phyloP scores from a whole-genome alignment of 2,113 vertebrate species.

The Oreocharis arfaki region DNA sequence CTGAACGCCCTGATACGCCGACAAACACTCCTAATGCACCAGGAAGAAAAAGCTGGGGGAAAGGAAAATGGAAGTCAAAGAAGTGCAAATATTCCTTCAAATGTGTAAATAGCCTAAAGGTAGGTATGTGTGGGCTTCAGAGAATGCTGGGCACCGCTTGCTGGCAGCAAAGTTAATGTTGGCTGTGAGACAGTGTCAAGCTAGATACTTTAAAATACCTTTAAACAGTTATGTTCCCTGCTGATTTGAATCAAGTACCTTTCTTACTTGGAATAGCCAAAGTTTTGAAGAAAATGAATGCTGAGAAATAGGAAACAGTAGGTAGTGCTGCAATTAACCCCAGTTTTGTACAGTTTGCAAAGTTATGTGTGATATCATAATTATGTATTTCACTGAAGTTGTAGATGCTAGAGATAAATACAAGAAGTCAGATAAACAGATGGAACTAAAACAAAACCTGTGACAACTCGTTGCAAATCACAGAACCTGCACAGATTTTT shows the following conservation, averaged over 20 bases:
- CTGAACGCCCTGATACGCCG: slow-evolving; percentile 92
- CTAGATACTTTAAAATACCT: background rate
- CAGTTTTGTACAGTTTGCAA: background rate
- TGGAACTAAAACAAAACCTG: background rate
- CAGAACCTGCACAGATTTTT: background rate
- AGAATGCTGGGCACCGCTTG: background rate
- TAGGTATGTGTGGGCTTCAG: slow-evolving; percentile 49
- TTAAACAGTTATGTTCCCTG: background rate
- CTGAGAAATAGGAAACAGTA: background rate
- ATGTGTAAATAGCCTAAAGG: slow-evolving; percentile 96
- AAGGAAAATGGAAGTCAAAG: slow-evolving; percentile 99
- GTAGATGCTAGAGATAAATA: background rate
- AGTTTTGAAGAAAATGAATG: background rate
- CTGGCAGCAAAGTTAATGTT: background rate
- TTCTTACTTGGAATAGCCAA: background rate
- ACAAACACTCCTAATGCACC: slow-evolving; percentile 96
- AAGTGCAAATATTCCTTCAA: slow-evolving; percentile 99
- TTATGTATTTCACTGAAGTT: background rate
- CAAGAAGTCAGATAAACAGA: background rate
- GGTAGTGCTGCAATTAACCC: background rate
- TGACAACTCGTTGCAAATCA: background rate
- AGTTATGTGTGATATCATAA: background rate
- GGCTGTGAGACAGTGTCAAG: background rate
- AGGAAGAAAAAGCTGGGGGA: slow-evolving; percentile 97
- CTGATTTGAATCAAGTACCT: background rate